phyloP scores from a whole-genome alignment of 2,888 invertebrate genomes.

The Torymus auratus region DNA sequence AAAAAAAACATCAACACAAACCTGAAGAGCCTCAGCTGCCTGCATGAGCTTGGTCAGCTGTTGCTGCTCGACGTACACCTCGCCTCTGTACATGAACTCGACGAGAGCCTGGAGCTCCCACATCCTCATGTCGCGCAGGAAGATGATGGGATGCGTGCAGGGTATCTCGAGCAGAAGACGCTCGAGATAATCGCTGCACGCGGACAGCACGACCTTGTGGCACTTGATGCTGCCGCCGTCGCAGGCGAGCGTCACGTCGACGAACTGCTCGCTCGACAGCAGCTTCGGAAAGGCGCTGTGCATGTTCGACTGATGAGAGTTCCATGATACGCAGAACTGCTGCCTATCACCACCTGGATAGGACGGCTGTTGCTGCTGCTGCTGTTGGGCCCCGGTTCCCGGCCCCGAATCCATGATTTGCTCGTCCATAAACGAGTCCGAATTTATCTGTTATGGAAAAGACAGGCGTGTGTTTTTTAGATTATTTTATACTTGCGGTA shows the following conservation, averaged over 20 bases:
- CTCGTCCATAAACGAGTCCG: slow-evolving; percentile 55
- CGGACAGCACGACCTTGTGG: slow-evolving; percentile 90
- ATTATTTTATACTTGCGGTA: too few relatives aligned
- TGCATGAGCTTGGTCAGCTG: slow-evolving; percentile 74
- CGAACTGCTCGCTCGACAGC: slow-evolving; percentile 87
- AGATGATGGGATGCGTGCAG: slow-evolving; percentile 89
- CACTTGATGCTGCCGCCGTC: slow-evolving; percentile 91
- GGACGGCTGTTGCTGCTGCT: slow-evolving; percentile 19
- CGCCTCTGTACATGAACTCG: slow-evolving; percentile 75
- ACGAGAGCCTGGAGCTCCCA: slow-evolving; percentile 75
- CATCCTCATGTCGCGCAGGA: slow-evolving; percentile 86
- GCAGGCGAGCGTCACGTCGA: slow-evolving; percentile 91
- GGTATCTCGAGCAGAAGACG: slow-evolving; percentile 89
- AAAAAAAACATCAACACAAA: slow-evolving; percentile 44
- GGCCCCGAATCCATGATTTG: slow-evolving; percentile 54
- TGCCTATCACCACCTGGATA: slow-evolving; percentile 71
- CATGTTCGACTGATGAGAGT: slow-evolving; percentile 88
- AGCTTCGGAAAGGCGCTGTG: slow-evolving; percentile 87
- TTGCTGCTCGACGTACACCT: slow-evolving; percentile 75
- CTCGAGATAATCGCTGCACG: slow-evolving; percentile 91
- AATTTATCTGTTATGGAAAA: slow-evolving; percentile 44
- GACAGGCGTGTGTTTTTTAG: too few relatives aligned
- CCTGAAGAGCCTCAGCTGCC: slow-evolving; percentile 74
- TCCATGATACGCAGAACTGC: slow-evolving; percentile 89
- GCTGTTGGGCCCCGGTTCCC: background rate